A percentile compares a stretch with the other conserved stretches of the same genome.
phyloP scores from a whole-genome alignment of 64 coral and sea anemone genomes.

The Dendronephthya gigantea region DNA sequence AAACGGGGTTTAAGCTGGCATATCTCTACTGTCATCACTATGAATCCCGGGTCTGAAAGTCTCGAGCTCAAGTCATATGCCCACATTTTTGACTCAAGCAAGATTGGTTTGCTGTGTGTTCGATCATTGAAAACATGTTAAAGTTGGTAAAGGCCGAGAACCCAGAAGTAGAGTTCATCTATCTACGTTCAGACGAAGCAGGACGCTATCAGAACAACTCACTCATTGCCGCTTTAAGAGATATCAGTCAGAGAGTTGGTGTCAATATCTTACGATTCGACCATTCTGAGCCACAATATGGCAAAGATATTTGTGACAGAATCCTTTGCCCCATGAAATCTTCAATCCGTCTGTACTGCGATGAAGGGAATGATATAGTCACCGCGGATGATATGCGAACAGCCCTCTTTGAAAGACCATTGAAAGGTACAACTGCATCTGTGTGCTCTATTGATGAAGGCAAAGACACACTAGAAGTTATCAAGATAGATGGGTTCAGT shows the following conservation, averaged over 20 bases:
- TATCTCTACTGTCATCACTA: background rate
- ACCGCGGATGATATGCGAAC: conserved; percentile 41
- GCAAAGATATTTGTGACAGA: conserved; percentile 59
- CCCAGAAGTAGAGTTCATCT: conserved; percentile 1
- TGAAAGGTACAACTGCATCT: conserved; percentile 41
- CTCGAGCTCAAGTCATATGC: conserved; percentile 45
- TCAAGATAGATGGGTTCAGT: conserved; percentile 52
- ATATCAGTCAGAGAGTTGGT: background rate
- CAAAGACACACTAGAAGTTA: conserved; percentile 24
- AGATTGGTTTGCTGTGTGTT: conserved; percentile 54
- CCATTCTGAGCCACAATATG: conserved; percentile 38
- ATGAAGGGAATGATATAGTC: conserved; percentile 43
- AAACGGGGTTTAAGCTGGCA: too few relatives aligned
- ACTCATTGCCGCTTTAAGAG: background rate
- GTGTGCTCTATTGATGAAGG: conserved; percentile 26
- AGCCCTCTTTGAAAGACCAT: conserved; percentile 38
- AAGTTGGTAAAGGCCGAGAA: conserved; percentile 28
- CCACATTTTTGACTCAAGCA: conserved; percentile 44
- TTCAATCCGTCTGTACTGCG: conserved; percentile 37
- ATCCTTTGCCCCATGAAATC: conserved; percentile 52
- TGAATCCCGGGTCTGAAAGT: background rate
- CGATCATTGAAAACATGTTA: conserved; percentile 36
- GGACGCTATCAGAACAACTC: background rate
- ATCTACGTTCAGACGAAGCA: conserved; percentile 6
- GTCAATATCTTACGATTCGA: background rate